phyloP scores from a whole-genome alignment of 2,888 invertebrate genomes.

The Agriopis aurantiaria region DNA sequence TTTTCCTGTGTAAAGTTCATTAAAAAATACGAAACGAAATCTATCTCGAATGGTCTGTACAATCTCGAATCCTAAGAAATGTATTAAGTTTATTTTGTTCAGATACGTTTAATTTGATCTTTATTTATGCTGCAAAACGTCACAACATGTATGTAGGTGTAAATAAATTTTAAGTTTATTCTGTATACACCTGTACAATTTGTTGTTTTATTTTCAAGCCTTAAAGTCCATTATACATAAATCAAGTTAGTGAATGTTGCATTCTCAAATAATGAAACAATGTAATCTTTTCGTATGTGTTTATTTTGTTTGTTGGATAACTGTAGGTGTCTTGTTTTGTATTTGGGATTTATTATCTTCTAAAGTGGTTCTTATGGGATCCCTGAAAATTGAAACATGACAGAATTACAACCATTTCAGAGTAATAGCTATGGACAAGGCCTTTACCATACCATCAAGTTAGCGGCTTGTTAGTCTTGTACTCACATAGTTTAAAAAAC shows the following conservation, averaged over 20 bases:
- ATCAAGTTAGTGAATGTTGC: neutral
- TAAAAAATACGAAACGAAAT: conserved; percentile 46
- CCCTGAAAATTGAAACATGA: conserved; percentile 47
- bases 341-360: conserved; percentile 9
- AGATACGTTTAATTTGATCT: conserved; percentile 52
- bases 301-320: neutral
- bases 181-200: conserved; percentile 81
- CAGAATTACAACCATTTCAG: neutral
- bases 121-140: conserved; percentile 75
- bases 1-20: conserved; percentile 31
- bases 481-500: too few relatives aligned
- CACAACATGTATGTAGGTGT: conserved; percentile 84
- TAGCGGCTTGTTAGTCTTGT: too few relatives aligned
- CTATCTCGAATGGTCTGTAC: conserved; percentile 47
- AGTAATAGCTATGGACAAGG: too few relatives aligned
- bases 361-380: conserved; percentile 44
- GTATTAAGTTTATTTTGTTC: conserved; percentile 47
- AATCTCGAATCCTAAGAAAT: conserved; percentile 50
- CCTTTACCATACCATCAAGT: too few relatives aligned
- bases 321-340: conserved; percentile 5
- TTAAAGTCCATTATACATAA: neutral
- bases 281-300: neutral
- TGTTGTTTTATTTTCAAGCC: conserved; percentile 63
- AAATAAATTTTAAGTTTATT: conserved; percentile 85
- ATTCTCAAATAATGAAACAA: conserved; percentile 2